phyloP scores from a whole-genome alignment of 2,888 invertebrate genomes.

The Tryphoninae sp. region DNA sequence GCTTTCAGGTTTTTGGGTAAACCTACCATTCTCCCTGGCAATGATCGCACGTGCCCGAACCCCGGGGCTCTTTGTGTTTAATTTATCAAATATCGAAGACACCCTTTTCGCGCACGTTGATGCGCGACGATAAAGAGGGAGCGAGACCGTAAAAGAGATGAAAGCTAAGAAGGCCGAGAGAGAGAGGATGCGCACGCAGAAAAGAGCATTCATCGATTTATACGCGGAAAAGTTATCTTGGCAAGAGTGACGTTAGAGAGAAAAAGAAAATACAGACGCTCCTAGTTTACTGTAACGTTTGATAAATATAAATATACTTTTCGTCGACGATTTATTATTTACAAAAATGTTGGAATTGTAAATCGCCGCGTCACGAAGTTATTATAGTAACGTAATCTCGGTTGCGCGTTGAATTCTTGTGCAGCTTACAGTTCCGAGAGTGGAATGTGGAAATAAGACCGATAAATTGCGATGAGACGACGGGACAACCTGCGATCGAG shows the following conservation, averaged over 20 bases:
- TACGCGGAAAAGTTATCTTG: not conserved
- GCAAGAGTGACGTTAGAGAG: not conserved
- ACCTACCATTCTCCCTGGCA: not conserved
- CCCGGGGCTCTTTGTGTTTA: conserved; percentile 43
- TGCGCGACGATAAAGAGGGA: not conserved
- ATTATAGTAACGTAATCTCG: not conserved
- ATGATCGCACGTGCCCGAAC: not conserved
- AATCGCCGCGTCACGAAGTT: not conserved
- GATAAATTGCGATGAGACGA: conserved; percentile 36
- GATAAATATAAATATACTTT: not conserved
- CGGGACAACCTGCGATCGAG: conserved; percentile 38
- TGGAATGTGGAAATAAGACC: conserved; percentile 32
- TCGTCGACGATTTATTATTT: not conserved
- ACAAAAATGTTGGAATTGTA: not conserved
- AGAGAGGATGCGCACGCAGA: conserved; percentile 9
- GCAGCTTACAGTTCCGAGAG: not conserved
- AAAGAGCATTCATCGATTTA: conserved; percentile 15
- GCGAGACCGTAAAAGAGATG: conserved; percentile 9
- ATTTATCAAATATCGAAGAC: conserved; percentile 49
- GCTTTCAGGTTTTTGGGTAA: conserved; percentile 26
- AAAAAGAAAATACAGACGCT: not conserved
- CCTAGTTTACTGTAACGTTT: not conserved
- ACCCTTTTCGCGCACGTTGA: conserved; percentile 16
- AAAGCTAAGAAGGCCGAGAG: not conserved
- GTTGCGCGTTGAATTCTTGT: conserved; percentile 13